Conservation (phyloP, 2,113 vertebrate genomes). For the Zootoca vivipara region DNA sequence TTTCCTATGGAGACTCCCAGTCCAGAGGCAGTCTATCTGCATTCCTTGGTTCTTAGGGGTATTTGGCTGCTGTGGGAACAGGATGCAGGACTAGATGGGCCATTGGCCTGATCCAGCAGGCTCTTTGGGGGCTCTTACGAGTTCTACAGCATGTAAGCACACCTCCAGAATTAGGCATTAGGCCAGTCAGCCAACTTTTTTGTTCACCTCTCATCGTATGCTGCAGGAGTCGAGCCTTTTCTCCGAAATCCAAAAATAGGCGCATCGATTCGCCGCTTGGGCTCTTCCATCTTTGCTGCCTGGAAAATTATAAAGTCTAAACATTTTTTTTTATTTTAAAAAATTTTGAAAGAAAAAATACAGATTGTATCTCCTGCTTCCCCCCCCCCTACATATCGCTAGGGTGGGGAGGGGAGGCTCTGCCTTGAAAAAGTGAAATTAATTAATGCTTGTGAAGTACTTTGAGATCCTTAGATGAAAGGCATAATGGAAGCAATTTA, state of each 20-base stretch:
- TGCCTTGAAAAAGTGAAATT: constrained; percentile 47
- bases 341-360: not conserved
- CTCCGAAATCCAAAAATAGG: not conserved
- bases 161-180: no score
- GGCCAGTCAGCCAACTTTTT: no score
- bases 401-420: constrained; percentile 8
- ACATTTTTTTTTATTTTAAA: not conserved
- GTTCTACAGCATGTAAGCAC: no score
- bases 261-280: no score
- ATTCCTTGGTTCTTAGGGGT: no score
- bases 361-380: not conserved
- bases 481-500: constrained; percentile 53
- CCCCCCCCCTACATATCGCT: not conserved
- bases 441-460: constrained; percentile 60
- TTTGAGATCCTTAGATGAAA: constrained; percentile 62
- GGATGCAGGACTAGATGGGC: no score
- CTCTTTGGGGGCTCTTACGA: no score
- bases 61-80: no score
- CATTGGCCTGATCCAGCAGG: no score
- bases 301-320: not conserved
- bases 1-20: no score
- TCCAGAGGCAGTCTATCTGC: no score
- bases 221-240: not conserved
- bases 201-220: not conserved
- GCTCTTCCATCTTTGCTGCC: no score